Evolutionary conservation across 1,140 invertebrate genomes (phyloP), one percentile per base, ranked within the genome.

Genomic region (Anastatus disparis): DNA sequence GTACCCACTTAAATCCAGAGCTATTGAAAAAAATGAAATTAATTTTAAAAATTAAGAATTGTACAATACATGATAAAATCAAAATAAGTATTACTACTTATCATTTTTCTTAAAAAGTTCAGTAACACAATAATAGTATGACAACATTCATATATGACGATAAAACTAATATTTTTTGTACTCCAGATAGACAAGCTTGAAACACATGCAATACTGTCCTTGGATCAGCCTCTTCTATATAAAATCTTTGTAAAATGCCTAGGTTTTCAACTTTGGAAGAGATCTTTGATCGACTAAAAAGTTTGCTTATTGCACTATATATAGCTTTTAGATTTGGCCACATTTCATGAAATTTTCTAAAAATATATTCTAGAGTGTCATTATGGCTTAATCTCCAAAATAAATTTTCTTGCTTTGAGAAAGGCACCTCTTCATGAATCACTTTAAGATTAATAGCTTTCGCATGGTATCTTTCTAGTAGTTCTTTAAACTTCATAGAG

Each of bases 141-240:
- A 40, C 35, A 15, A 24, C 10, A 20, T 42, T 0, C 20, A 3
- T 56, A 40, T 26, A 1, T 24, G 9, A 29, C n/a, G n/a, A 20
- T 61, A 12, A 29, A 29, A 61, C 31, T 10, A 35, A 35, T 35
- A 35, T 35, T 35, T 35, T 35, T 35, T 35, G 4, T 10, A 35
- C 4, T 35, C 31, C 31, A 6, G 10, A 35, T 35, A 35, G 10
- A 35, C 31, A 35, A 35, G 31, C 31, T 35, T 35, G 31, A 35
- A 35, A 35, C 10, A 10, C 10, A 35, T 59, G 56, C 42, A 59
- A 22, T 24, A 59, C 26, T 3, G 42, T 59, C 15, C 56, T 24
- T 2, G 38, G 42, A 42, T 59, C 56, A 24, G 56, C 56, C n/a
- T 59, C 56, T 42, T 59, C 56, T 0, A 59, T 59, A 13, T 59